Evolutionary conservation across 2,113 vertebrate genomes (phyloP).

Genomic region (Oryctolagus cuniculus): mOryCun1.1 NC_091436.1:88349501-88350000

Average conservation of each 20-base stretch:
- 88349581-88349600: not conserved
- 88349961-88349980: not conserved
- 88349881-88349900: not conserved
- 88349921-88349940: not conserved
- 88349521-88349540: not conserved
- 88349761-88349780: not conserved
- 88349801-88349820: slow-evolving; percentile 39
- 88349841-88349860: slow-evolving; percentile 1
- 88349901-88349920: slow-evolving; percentile 30
- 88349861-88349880: slow-evolving; percentile 6
- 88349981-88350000: not conserved
- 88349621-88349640: not conserved
- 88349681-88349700: not conserved
- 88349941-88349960: not conserved
- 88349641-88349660: slow-evolving; percentile 8
- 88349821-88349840: slow-evolving; percentile 20
- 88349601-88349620: not conserved
- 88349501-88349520: not conserved
- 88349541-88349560: not conserved
- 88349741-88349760: not conserved
- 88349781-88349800: not conserved
- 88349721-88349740: not conserved
- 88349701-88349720: not conserved
- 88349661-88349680: not conserved
- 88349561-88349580: not conserved